Base-by-base conservation (phyloP, 2,113 vertebrate species). In the Ondatra zibethicus region DNA sequence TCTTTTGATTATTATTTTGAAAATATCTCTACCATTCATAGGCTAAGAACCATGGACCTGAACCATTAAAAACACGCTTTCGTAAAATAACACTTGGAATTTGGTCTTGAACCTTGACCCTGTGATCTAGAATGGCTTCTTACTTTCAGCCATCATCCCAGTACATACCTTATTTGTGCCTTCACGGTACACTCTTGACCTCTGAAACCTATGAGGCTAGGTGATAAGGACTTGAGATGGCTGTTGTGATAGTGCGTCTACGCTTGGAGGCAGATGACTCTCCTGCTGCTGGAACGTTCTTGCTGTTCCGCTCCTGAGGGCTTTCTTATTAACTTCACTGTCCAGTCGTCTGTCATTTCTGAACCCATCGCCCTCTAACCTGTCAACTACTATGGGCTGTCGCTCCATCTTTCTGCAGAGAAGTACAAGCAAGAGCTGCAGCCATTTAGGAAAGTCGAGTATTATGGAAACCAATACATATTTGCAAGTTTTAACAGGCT, bases 401-500 rank as follows among this genome's bases (percentile, higher is more conserved):
- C 90, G 76, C 77, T 80, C 58, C 86, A 73, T 95, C 81, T 89
- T 89, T 96, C 84, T 88, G 50, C 42, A 86, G 77, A 75, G 68
- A 86, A 85, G 87, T 95, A 63, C 45, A 52, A 82, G 66, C 2
- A 1, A 85, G 95, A 88, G 76, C 91, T 96, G 90, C 75, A 96
- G 82, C 82, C 96, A 86, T 85, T 97, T 95, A 94, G 86, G 81
- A 92, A 89, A 89, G 77, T 86, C 96, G 92, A 94, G 93, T 92
- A 93, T 96, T 93, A 50, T 63, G 96, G 93, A 95, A 97, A 96
- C 90, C 52, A 84, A 92, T 93, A 66, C 87, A 72, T 93, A 65
- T 96, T 86, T 81, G n/a, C 87, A 95, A 89, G 72, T 97, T 96
- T 97, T 92, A 92, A 96, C 68, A 92, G 55, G 58, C 77, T 89